These are phyloP conservation scores for Agrilus biguttatus DNA, from an alignment of 2,888 invertebrate genomes.

Conservation along the genomic window DNA sequence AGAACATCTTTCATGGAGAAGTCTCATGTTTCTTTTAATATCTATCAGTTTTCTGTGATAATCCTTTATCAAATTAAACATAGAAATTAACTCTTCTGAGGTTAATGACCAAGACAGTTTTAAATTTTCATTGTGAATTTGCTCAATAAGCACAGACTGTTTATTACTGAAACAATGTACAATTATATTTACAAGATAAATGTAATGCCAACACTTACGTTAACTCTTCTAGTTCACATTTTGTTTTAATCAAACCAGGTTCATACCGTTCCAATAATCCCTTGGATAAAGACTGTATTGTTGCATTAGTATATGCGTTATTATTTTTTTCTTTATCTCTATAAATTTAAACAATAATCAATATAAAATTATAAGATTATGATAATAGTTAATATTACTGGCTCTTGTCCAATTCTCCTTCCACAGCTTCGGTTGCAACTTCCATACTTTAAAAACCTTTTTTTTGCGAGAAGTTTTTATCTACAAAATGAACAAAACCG, in stretches of 20 bases:
- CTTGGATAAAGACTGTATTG: constrained; percentile 15
- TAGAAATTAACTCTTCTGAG: constrained; percentile 16
- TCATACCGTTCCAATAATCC: constrained; percentile 26
- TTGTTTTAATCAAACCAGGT: constrained; percentile 24
- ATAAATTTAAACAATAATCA: too few relatives aligned
- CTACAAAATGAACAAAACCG: too few relatives aligned
- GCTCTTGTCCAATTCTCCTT: too few relatives aligned
- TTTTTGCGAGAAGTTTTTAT: too few relatives aligned
- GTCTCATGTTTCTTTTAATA: constrained; percentile 32
- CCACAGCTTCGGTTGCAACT: too few relatives aligned
- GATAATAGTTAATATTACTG: too few relatives aligned
- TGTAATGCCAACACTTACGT: constrained; percentile 21
- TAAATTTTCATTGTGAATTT: constrained; percentile 23
- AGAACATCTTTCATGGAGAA: constrained; percentile 28
- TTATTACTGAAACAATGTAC: constrained; percentile 12
- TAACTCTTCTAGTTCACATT: constrained; percentile 28
- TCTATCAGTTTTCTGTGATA: constrained; percentile 29
- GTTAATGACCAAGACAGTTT: constrained; percentile 17
- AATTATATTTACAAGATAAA: not conserved
- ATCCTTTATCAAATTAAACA: constrained; percentile 28
- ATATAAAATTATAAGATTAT: too few relatives aligned
- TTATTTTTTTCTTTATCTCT: too few relatives aligned
- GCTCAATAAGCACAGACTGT: constrained; percentile 23
- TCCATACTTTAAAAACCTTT: too few relatives aligned
- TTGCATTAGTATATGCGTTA: not conserved